Evolutionary conservation across 2,797 vertebrate species (phyloP), one percentile per base, ranked within the genome.

Genomic region (Periparus ater): DNA sequence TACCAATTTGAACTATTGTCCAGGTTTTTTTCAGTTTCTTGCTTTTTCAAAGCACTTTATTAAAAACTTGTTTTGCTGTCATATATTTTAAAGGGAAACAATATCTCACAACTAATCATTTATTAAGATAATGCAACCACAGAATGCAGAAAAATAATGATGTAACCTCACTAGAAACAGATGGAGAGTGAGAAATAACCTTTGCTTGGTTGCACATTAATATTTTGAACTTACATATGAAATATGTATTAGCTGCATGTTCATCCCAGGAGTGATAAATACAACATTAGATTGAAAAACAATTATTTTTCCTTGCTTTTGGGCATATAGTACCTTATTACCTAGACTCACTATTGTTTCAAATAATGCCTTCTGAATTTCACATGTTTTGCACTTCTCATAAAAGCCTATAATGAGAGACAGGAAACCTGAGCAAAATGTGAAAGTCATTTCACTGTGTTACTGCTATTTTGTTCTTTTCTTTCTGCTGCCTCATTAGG

Each of bases 11-110:
- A 98, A 95, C 95, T 95, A 94, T 96, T 95, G 95, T 96, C 96
- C 93, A 89, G 62, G 54, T 67, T 94, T 78, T 97, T 92, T 96
- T 94, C 91, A 97, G 84, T 94, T 94, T 96, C 86, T 94, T 97
- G 95, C 85, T 94, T 97, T 97, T 97, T 96, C 94, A 95, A 97
- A 98, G 96, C 95, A 96, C 87, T 98, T 97, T 97, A 97, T 98
- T 97, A 97, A 97, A 97, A 97, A 97, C 91, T 96, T 97, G 93
- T 88, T 96, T 97, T 95, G 85, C 80, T 96, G 94, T 97, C 92
- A 87, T 73, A 80, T 84, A 57, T 95, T 97, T 97, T 97, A 98
- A 97, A 96, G 62, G 87, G 93, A 97, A 97, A 96, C 86, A 97
- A 95, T 91, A 96, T 96, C 94, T 96, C 80, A 82, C 81, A 90